These are phyloP conservation scores for Cuculus canorus DNA, from an alignment of 2,797 vertebrate genomes.

Conservation along the genomic window DNA sequence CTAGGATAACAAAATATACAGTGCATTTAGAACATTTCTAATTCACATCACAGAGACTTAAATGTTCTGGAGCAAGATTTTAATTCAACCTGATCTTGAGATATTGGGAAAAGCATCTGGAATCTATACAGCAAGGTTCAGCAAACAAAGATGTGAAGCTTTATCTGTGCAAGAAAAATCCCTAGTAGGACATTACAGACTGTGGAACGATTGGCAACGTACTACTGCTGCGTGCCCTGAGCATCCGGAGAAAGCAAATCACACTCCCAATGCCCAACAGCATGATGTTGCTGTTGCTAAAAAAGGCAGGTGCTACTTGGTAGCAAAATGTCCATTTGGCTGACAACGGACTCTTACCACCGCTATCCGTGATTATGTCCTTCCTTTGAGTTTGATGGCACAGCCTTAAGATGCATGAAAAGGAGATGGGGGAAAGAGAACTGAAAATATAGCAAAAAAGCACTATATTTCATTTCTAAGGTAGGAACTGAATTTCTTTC, in stretches of 20 bases:
- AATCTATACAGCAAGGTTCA: background rate
- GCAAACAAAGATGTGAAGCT: background rate
- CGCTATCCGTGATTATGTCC: background rate
- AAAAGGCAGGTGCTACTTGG: background rate
- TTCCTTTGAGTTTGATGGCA: background rate
- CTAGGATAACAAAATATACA: background rate
- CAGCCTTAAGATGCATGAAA: background rate
- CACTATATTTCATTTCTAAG: background rate
- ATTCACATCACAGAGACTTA: background rate
- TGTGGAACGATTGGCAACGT: background rate
- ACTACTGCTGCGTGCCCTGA: background rate
- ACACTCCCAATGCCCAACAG: background rate
- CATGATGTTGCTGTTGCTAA: background rate
- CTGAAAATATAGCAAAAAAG: rapidly evolving
- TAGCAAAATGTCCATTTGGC: background rate
- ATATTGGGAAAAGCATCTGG: background rate
- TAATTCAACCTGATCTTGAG: background rate
- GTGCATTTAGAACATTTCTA: background rate
- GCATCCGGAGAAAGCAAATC: background rate
- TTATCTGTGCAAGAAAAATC: background rate
- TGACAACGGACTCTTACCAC: background rate
- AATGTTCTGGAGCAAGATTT: background rate
- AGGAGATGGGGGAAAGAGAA: background rate
- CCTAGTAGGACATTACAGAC: background rate
- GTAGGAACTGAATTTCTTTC: background rate